phyloP scores from a whole-genome alignment of 2,888 invertebrate species.

The Dolomedes plantarius region DNA sequence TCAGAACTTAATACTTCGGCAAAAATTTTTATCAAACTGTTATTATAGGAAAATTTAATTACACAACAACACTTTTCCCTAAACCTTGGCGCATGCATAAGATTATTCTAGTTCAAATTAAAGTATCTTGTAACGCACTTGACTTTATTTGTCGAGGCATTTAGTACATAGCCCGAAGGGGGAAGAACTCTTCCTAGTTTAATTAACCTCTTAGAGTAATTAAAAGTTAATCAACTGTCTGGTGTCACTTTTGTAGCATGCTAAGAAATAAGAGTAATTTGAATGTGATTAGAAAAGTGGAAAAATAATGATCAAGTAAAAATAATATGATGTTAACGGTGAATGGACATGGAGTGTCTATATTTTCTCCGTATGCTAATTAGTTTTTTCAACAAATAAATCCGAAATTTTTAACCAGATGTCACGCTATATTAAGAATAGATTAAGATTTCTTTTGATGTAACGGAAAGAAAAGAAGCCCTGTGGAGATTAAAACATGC shows the following conservation, averaged over 20 bases:
- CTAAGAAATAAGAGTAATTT: background rate
- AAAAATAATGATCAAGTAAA: background rate
- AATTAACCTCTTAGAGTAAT: constrained; percentile 14
- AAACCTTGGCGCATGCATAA: background rate
- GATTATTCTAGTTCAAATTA: background rate
- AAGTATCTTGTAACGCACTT: constrained; percentile 14
- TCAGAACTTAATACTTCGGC: background rate
- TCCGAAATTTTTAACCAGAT: too few species aligned
- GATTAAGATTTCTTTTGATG: too few species aligned
- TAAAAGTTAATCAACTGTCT: constrained; percentile 14
- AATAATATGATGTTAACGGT: background rate
- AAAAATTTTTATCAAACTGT: background rate
- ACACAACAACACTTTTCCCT: background rate
- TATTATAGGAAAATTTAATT: constrained; percentile 16
- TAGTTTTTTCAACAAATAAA: too few species aligned
- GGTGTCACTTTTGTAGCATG: background rate
- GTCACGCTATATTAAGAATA: too few species aligned
- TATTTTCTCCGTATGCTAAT: too few species aligned
- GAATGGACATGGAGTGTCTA: too few species aligned
- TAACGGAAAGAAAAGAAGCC: too few species aligned
- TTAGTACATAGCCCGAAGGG: constrained; percentile 3
- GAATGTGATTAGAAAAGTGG: constrained; percentile 6
- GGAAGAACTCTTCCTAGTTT: background rate
- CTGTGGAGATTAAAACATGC: too few species aligned
- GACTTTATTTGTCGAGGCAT: constrained; percentile 9